A percentile compares a stretch with the other conserved stretches of the same genome.
phyloP scores from a whole-genome alignment of 2,888 invertebrate species.

The Athalia rosae region DNA sequence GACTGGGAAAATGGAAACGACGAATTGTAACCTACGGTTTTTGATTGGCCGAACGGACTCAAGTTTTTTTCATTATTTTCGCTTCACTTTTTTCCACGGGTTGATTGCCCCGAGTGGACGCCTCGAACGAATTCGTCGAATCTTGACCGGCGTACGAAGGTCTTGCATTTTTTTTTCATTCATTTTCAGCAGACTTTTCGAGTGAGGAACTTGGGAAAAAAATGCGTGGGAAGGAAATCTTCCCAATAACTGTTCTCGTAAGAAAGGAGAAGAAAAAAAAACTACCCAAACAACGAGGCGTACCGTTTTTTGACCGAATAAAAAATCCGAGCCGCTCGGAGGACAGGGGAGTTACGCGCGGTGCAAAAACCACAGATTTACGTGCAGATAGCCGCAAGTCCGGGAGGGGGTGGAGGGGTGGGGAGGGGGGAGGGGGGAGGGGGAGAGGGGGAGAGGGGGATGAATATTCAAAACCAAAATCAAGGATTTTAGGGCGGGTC shows the following conservation, averaged over 20 bases:
- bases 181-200: background rate
- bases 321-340: conserved; percentile 3
- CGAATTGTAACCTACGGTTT: conserved; percentile 38
- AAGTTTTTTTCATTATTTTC: conserved; percentile 14
- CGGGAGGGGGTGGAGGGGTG: background rate
- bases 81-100: background rate
- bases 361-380: conserved; percentile 33
- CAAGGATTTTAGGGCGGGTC: conserved; percentile 37
- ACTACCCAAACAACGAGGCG: background rate
- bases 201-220: background rate
- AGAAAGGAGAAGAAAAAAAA: background rate
- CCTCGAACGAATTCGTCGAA: background rate
- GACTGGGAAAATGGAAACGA: conserved; percentile 42
- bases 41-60: conserved; percentile 25
- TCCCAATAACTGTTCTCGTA: conserved; percentile 25
- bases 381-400: conserved; percentile 12
- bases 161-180: background rate
- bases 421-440: background rate
- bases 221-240: background rate
- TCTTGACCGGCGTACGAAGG: background rate
- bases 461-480: conserved; percentile 40
- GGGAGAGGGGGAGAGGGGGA: background rate
- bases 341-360: conserved; percentile 1
- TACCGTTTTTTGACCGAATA: conserved; percentile 38
- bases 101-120: conserved; percentile 27